Conservation (phyloP, 2,113 vertebrate species). For the Sinocyclocheilus anshuiensis region DNA sequence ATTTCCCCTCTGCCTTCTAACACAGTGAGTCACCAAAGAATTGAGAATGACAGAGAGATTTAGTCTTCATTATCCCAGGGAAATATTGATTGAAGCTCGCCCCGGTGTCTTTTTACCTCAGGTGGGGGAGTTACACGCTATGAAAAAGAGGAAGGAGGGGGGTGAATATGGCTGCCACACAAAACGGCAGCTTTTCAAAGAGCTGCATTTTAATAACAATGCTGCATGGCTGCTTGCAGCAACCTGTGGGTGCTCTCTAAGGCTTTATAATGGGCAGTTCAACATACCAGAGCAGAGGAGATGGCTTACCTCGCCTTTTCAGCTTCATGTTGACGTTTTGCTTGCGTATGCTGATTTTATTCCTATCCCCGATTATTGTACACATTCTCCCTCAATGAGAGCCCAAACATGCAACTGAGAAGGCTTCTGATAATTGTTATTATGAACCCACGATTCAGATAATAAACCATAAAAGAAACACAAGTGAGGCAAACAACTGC, state of each 20-base stretch:
- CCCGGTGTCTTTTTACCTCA: conserved; percentile 71
- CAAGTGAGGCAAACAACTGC: conserved; percentile 85
- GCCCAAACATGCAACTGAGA: conserved; percentile 76
- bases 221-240: conserved; percentile 74
- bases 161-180: conserved; percentile 61
- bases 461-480: conserved; percentile 92
- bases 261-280: conserved; percentile 75
- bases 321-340: conserved; percentile 42
- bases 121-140: conserved; percentile 71
- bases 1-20: conserved; percentile 77
- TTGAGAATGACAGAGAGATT: conserved; percentile 80
- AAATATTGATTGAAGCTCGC: conserved; percentile 77
- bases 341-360: conserved; percentile 58
- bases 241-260: conserved; percentile 80
- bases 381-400: conserved; percentile 73
- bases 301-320: conserved; percentile 65
- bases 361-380: conserved; percentile 77
- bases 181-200: conserved; percentile 61
- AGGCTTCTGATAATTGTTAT: conserved; percentile 74
- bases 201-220: conserved; percentile 78
- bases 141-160: conserved; percentile 66
- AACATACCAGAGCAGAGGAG: conserved; percentile 63
- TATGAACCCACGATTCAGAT: conserved; percentile 76
- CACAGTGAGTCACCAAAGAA: conserved; percentile 67
- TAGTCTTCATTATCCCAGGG: conserved; percentile 79